Percentiles rank a stretch among this genome's conserved stretches.
Conservation (phyloP, 1,140 invertebrate genomes). For the Drosophila ficusphila region DNA sequence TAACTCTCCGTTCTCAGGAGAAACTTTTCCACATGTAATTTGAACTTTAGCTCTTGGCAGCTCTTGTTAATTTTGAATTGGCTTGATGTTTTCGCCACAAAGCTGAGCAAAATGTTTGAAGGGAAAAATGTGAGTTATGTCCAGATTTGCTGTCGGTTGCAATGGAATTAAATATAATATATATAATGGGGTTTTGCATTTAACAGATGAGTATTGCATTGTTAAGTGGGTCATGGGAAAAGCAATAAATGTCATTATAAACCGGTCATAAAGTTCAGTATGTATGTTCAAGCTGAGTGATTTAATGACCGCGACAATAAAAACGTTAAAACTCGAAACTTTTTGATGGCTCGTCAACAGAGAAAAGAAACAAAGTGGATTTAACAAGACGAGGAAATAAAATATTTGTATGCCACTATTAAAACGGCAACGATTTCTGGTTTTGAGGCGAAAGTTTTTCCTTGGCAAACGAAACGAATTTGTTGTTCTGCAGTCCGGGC, state of each 20-base stretch:
- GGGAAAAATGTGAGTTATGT: neutral
- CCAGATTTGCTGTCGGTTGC: neutral
- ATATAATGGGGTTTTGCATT: neutral
- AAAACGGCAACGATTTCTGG: neutral
- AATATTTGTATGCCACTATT: neutral
- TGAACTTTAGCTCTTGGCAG: neutral
- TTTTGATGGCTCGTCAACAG: conserved; percentile 8
- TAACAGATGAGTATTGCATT: neutral
- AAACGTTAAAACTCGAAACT: conserved; percentile 6
- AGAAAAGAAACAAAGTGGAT: neutral
- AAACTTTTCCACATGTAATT: neutral
- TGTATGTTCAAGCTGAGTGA: conserved; percentile 3
- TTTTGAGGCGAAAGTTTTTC: neutral
- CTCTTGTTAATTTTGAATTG: neutral
- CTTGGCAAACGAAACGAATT: conserved; percentile 1
- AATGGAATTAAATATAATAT: neutral
- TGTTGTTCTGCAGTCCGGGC: neutral
- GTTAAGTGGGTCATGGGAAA: neutral
- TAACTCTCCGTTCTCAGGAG: neutral
- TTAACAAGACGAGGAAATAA: neutral
- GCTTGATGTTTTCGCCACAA: neutral
- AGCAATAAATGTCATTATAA: neutral
- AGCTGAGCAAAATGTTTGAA: neutral
- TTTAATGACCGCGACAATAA: neutral
- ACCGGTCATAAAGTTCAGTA: neutral